Conservation (phyloP, 2,113 vertebrate genomes). For the Dolichotis patagonum region DNA sequence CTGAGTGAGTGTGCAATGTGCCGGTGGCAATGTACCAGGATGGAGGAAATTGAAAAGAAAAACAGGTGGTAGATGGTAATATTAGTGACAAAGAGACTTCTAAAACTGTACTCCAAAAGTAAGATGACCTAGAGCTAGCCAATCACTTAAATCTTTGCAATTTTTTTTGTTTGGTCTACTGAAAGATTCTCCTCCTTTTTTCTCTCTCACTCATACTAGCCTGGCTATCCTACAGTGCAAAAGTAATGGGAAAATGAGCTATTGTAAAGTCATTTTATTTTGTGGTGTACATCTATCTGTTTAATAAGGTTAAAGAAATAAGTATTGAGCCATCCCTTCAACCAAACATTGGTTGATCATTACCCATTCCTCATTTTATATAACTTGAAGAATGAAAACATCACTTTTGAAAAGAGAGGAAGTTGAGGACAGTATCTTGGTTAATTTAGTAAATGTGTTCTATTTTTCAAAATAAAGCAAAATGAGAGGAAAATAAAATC, state of each 20-base stretch:
- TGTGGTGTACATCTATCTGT: background rate
- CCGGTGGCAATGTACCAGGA: background rate
- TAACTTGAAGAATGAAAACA: background rate
- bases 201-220: background rate
- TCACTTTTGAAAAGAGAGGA: background rate
- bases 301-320: background rate
- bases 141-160: background rate
- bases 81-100: background rate
- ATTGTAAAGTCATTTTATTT: background rate
- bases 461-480: conserved; percentile 18
- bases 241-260: background rate
- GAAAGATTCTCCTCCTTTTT: background rate
- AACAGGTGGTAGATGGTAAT: background rate
- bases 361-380: background rate
- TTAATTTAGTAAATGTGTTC: conserved; percentile 43
- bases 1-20: background rate
- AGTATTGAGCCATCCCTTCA: background rate
- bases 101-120: background rate
- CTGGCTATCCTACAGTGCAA: background rate
- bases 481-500: conserved; percentile 27
- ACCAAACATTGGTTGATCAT: background rate
- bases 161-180: background rate
- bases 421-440: background rate
- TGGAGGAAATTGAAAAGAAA: background rate
- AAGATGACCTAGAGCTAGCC: background rate